Evolutionary conservation across 2,113 vertebrate species (phyloP), one percentile per base, ranked within the genome.

Genomic region (Fulmarus glacialis): DNA sequence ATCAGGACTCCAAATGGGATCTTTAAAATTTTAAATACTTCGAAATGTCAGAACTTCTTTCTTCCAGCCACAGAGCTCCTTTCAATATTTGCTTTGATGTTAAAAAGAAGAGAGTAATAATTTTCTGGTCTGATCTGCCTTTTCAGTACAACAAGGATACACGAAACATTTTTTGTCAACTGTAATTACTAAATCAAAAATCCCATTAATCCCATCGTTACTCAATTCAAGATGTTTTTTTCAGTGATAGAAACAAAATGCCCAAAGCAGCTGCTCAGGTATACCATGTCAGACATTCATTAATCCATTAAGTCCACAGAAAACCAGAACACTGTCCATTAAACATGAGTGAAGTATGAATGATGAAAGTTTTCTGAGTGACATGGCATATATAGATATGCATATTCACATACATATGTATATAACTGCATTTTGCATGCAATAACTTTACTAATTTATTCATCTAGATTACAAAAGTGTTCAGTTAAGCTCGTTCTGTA

Each of bases 251-350:
- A 56, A 68, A 93, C 48, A 63, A 88, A 92, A 74, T 42, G 77
- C 79, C 77, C 45, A 80, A 89, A 95, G 82, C 85, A 96, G 91
- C 89, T 91, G 75, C 80, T 87, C 77, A 96, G 96, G 92, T 96
- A 91, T 52, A 43, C 67, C 72, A 19, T 48, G 68, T 75, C 82
- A 95, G 93, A 84, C 78, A 94, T 21, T 91, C 83, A 95, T 47
- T 87, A 93, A 96, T 90, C 74, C 53, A 45, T 48, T 86, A 93
- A 85, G 89, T 36, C 80, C 91, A 91, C 20, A 67, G 43, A 77
- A 93, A 93, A 94, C 47, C 56, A 91, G 32, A 94, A 34, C 50
- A 81, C 42, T 32, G 64, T 21, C 67, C 74, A 60, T 26, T 82
- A 87, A 92, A 80, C 19, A 62, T 23, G 16, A 93, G 23, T 67